Evolutionary conservation across 2,113 vertebrate species (phyloP).

Genomic region (Ginglymostoma cirratum): DNA sequence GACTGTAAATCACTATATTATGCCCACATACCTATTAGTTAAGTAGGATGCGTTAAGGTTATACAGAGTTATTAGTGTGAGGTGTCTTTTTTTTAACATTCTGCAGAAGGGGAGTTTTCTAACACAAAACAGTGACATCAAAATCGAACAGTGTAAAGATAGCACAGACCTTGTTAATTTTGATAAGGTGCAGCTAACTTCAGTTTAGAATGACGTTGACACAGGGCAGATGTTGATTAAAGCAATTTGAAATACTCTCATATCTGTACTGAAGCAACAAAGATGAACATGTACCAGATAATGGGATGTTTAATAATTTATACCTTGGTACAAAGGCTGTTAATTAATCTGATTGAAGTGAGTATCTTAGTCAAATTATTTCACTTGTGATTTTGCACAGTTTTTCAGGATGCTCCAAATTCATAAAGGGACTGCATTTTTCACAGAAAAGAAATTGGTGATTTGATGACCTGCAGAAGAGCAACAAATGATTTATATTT

Average conservation of each 20-base stretch:
- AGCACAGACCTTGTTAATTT: neutral
- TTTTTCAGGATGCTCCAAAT: neutral
- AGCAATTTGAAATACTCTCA: neutral
- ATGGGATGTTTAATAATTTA: neutral
- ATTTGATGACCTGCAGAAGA: neutral
- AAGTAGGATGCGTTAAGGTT: neutral
- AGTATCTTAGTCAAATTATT: neutral
- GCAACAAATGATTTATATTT: neutral
- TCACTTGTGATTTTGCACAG: neutral
- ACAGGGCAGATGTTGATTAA: neutral
- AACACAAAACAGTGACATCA: neutral
- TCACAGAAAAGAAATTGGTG: neutral
- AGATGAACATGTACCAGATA: neutral
- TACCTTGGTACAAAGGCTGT: neutral
- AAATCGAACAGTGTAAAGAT: neutral
- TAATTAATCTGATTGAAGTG: neutral
- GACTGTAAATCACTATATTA: neutral
- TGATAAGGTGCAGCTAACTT: neutral
- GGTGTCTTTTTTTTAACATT: neutral
- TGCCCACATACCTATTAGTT: neutral
- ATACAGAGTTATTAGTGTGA: neutral
- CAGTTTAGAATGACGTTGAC: slow-evolving; percentile 3
- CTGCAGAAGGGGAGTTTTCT: neutral
- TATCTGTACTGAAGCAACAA: neutral
- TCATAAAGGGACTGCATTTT: neutral